Base-by-base conservation (phyloP, 2,797 vertebrate genomes). In the Poeciliopsis turneri region DNA sequence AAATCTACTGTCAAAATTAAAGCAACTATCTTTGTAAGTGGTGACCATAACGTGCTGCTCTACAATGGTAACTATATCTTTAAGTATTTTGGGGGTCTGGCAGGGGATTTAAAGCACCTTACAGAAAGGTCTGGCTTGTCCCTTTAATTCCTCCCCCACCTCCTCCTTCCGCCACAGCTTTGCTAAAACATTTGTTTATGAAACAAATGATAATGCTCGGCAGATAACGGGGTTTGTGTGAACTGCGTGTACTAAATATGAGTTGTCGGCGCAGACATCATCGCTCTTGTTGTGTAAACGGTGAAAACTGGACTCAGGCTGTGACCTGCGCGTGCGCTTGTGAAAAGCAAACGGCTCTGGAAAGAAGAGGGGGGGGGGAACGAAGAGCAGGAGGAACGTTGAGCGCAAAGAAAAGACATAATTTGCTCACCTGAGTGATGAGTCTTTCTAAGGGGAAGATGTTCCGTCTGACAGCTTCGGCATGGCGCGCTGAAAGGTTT, bases 351-450 rank as follows among this genome's bases (percentile, higher is more conserved):
- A 43, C 28, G 33, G 59, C 30, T 39, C 36, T 39, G 7, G 10
- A 41, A 39, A 25, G 0, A 3, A 6, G 1, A 3, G 7, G 4
- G 15, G 39, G 39, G 7, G 33, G 18, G 2, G 33, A 2, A 33
- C 59, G 30, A 18, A 64, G 2, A 8, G 0, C 6, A 36, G 16
- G 30, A 18, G 9, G 30, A 64, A 36, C 8, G 15, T 16, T 7
- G 28, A 18, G 0, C 6, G 16, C 5, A 75, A 64, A 25, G 0
- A 70, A n/a, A 0, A 18, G 20, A 0, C 1, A 0, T 1, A 2
- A 18, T 5, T 16, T 43, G 64, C 83, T 59, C 55, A 91, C 92
- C 90, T 59, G 68, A 49, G 74, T 18, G 0, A n/a, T 0, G 6
- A 1, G 18, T 41, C 7, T 5, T 46, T n/a, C 13, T 47, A 55